phyloP scores from a whole-genome alignment of 2,888 invertebrate species.

The Oxystoma pomonae region DNA sequence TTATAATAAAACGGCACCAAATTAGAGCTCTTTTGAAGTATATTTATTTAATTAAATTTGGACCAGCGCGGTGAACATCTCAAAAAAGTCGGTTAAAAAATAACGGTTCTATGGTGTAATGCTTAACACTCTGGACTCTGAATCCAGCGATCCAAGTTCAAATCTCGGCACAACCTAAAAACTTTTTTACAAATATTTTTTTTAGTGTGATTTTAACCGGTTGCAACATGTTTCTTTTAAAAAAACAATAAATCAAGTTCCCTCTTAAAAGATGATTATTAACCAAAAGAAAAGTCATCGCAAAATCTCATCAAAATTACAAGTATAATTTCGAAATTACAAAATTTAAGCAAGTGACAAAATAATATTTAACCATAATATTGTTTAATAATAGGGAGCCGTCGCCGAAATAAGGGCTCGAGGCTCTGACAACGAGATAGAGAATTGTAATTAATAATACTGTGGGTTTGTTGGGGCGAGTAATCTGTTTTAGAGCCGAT shows the following conservation, averaged over 20 bases:
- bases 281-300: too few species aligned
- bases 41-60: too few species aligned
- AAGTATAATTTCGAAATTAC: too few species aligned
- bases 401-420: not conserved
- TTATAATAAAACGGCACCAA: too few species aligned
- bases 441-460: not conserved
- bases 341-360: not conserved
- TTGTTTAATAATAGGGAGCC: not conserved
- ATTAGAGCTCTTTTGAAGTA: too few species aligned
- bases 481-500: not conserved
- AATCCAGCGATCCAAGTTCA: constrained; percentile 79
- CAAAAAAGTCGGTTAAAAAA: too few species aligned
- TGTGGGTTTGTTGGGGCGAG: not conserved
- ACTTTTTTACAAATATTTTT: not conserved
- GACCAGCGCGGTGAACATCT: too few species aligned
- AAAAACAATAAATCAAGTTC: too few species aligned
- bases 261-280: too few species aligned
- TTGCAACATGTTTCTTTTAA: too few species aligned
- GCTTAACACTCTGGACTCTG: constrained; percentile 74
- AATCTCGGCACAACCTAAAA: constrained; percentile 68
- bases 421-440: not conserved
- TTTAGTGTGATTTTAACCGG: too few species aligned
- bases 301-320: too few species aligned
- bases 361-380: not conserved
- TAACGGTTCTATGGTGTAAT: constrained; percentile 21